phyloP scores from a whole-genome alignment of 2,113 vertebrate species.

The Reinhardtius hippoglossoides region DNA sequence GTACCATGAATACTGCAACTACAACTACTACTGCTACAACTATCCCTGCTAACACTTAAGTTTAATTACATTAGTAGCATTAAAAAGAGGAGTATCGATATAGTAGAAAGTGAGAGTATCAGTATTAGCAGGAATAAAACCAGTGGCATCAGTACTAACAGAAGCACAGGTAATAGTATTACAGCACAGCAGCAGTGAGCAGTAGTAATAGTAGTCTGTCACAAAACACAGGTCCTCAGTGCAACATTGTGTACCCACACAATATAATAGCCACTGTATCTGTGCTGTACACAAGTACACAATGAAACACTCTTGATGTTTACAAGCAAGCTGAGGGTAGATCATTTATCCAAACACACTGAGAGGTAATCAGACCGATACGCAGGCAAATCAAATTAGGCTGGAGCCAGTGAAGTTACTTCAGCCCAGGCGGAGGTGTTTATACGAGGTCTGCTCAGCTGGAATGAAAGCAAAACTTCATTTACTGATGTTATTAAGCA shows the following conservation, averaged over 20 bases:
- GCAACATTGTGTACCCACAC: conserved; percentile 23
- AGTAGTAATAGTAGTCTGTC: background rate
- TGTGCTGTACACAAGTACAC: conserved; percentile 1
- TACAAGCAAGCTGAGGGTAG: conserved; percentile 55
- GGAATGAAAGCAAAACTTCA: conserved; percentile 61
- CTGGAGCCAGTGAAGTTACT: conserved; percentile 52
- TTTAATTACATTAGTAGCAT: too few species aligned
- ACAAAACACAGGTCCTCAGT: conserved; percentile 33
- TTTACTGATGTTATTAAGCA: conserved; percentile 62
- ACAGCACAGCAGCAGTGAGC: background rate
- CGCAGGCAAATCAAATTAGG: conserved; percentile 60
- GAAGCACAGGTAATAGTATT: background rate
- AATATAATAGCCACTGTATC: conserved; percentile 18
- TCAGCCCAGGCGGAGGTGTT: conserved; percentile 52
- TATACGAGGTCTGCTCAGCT: conserved; percentile 55
- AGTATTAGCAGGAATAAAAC: background rate
- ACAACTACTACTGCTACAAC: background rate
- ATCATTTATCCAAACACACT: conserved; percentile 58
- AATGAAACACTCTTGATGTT: conserved; percentile 48
- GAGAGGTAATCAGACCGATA: conserved; percentile 53
- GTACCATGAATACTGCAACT: too few species aligned
- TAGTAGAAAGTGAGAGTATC: too few species aligned
- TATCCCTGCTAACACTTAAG: too few species aligned
- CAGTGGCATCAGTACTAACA: background rate
- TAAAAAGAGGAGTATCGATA: too few species aligned